Percentiles rank a stretch among this genome's conserved stretches.
Conservation (phyloP, 1,140 invertebrate species). For the Reticulitermes speratus region DNA sequence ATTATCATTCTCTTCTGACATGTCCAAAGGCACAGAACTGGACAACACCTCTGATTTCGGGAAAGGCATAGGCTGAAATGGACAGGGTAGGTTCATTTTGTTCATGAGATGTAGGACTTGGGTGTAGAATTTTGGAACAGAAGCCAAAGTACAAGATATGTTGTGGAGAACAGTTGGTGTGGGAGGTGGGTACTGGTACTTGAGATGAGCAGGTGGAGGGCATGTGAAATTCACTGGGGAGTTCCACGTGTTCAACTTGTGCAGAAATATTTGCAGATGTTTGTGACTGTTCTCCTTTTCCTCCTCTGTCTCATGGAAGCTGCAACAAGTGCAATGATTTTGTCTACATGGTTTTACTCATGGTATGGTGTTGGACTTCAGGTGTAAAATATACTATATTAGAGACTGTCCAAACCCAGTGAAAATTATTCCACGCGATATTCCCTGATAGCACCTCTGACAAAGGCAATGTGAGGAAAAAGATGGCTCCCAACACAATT, state of each 20-base stretch:
- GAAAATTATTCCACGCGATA: no score
- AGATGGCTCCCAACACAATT: no score
- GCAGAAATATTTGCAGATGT: slow-evolving; percentile 63
- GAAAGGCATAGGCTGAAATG: slow-evolving; percentile 64
- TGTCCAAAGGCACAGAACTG: slow-evolving; percentile 19
- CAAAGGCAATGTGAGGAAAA: no score
- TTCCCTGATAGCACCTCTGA: no score
- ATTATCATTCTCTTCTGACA: neutral
- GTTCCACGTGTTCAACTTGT: slow-evolving; percentile 67
- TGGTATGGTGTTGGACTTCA: neutral
- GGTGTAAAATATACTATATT: neutral
- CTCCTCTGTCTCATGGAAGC: slow-evolving; percentile 34
- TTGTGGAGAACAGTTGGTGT: slow-evolving; percentile 70
- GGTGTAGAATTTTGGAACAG: slow-evolving; percentile 78
- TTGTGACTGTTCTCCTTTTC: slow-evolving; percentile 38
- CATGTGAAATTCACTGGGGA: slow-evolving; percentile 64
- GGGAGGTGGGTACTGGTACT: slow-evolving; percentile 74
- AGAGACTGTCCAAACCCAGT: neutral
- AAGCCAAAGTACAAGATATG: slow-evolving; percentile 72
- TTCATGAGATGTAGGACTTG: slow-evolving; percentile 92
- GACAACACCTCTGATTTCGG: neutral
- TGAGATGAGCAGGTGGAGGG: slow-evolving; percentile 69
- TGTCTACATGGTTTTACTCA: neutral
- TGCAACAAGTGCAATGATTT: neutral
- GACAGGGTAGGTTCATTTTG: slow-evolving; percentile 86